Percentiles rank a stretch among this genome's conserved stretches.
phyloP scores from a whole-genome alignment of 1,140 invertebrate species.

The Mesaphorura yosii region DNA sequence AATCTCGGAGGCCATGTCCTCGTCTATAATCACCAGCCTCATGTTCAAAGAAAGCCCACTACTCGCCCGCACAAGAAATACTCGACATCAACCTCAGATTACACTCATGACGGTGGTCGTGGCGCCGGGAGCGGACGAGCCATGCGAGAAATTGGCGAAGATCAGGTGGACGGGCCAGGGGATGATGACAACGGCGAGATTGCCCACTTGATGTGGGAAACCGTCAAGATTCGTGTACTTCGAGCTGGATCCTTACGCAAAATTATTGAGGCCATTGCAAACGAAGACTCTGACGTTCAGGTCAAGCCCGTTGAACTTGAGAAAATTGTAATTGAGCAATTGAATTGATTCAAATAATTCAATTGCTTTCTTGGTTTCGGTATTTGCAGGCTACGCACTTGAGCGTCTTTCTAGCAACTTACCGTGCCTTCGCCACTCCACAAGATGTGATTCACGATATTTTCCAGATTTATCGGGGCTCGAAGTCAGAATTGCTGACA shows the following conservation, averaged over 20 bases:
- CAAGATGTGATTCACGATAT: conserved; percentile 54
- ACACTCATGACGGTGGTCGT: neutral
- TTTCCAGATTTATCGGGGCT: conserved; percentile 25
- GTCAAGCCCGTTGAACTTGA: too few relatives aligned
- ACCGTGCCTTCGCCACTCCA: conserved; percentile 71
- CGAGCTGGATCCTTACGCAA: conserved; percentile 91
- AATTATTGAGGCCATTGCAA: conserved; percentile 81
- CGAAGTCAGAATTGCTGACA: conserved; percentile 19
- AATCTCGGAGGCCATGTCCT: neutral
- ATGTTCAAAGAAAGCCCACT: too few relatives aligned
- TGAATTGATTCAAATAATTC: neutral
- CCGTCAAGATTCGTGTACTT: conserved; percentile 86
- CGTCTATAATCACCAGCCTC: neutral
- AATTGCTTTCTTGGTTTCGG: conserved; percentile 24
- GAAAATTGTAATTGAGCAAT: too few relatives aligned
- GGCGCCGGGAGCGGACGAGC: neutral
- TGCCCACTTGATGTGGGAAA: conserved; percentile 97
- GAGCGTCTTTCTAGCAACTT: conserved; percentile 92
- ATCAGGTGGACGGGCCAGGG: neutral
- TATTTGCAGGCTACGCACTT: conserved; percentile 96
- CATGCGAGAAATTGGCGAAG: conserved; percentile 7
- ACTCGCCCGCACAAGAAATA: too few relatives aligned
- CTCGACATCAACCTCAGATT: neutral
- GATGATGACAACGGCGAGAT: conserved; percentile 46
- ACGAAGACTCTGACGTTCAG: conserved; percentile 70